Conservation (phyloP, 2,888 invertebrate species). For the Rhorus exstirpatorius region DNA sequence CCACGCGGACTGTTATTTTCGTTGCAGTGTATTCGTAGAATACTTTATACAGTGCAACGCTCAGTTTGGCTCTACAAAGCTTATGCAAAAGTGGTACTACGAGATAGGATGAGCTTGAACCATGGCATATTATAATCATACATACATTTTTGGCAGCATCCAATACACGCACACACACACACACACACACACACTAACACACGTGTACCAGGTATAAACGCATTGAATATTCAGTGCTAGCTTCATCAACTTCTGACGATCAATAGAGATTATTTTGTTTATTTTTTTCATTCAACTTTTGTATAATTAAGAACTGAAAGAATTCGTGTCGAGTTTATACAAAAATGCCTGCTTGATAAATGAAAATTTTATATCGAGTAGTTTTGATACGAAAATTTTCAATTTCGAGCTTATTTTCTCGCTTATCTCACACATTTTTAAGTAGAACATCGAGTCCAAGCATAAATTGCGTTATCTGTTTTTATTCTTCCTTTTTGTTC, state of each 20-base stretch:
- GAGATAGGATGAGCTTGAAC: conserved; percentile 17
- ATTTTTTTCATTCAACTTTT: too few relatives aligned
- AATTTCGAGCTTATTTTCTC: neutral
- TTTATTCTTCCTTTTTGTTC: conserved; percentile 18
- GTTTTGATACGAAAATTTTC: neutral
- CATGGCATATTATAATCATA: neutral
- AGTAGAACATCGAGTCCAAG: neutral
- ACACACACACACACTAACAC: too few relatives aligned
- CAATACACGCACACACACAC: neutral
- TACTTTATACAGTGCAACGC: conserved; percentile 24
- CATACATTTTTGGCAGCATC: neutral
- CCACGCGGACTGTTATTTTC: conserved; percentile 43
- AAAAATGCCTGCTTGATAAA: neutral
- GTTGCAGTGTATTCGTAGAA: conserved; percentile 5
- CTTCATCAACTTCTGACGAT: too few relatives aligned
- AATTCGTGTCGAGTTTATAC: neutral
- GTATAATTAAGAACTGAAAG: neutral
- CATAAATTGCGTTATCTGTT: conserved; percentile 18
- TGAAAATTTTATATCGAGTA: neutral
- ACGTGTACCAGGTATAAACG: too few relatives aligned
- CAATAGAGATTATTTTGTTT: too few relatives aligned
- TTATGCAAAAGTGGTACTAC: conserved; percentile 30
- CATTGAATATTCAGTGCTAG: too few relatives aligned
- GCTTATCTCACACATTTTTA: neutral
- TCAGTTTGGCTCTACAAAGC: conserved; percentile 45